Evolutionary conservation across 2,797 vertebrate genomes (phyloP).

Genomic region (Petrocephalus sullivani): DNA sequence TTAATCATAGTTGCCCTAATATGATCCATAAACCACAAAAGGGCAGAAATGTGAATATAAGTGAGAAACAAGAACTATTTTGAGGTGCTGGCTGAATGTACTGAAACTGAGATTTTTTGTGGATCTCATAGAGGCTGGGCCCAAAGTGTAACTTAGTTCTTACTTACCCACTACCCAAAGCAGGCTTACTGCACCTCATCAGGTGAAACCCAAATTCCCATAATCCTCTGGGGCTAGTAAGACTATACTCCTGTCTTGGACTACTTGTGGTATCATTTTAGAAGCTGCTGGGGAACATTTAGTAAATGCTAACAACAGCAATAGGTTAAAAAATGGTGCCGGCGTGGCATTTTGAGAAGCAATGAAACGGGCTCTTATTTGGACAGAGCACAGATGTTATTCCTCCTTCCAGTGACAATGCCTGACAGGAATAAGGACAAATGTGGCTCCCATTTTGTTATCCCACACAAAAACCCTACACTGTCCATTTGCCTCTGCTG

Average conservation of each 20-base stretch:
- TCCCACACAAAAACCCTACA: neutral
- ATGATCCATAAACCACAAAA: neutral
- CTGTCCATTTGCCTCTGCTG: neutral
- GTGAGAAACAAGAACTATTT: neutral
- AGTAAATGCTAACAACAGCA: neutral
- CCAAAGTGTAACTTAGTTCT: neutral
- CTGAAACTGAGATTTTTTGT: neutral
- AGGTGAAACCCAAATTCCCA: neutral
- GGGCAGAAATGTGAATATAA: neutral
- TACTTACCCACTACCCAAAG: neutral
- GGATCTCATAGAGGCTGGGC: neutral
- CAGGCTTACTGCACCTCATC: neutral
- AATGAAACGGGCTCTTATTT: neutral
- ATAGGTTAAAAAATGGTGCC: neutral
- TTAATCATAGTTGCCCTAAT: neutral
- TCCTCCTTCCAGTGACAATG: neutral
- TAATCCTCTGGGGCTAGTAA: neutral
- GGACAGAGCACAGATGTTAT: neutral
- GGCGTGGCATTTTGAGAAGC: neutral
- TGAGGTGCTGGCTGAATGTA: neutral
- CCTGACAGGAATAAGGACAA: neutral
- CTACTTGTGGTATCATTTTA: neutral
- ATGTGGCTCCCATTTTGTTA: neutral
- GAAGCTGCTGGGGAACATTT: neutral
- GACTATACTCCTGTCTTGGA: neutral